Evolutionary conservation across 2,888 invertebrate genomes (phyloP), one percentile per base, ranked within the genome.

Genomic region (Sphaerophoria rueppellii): DNA sequence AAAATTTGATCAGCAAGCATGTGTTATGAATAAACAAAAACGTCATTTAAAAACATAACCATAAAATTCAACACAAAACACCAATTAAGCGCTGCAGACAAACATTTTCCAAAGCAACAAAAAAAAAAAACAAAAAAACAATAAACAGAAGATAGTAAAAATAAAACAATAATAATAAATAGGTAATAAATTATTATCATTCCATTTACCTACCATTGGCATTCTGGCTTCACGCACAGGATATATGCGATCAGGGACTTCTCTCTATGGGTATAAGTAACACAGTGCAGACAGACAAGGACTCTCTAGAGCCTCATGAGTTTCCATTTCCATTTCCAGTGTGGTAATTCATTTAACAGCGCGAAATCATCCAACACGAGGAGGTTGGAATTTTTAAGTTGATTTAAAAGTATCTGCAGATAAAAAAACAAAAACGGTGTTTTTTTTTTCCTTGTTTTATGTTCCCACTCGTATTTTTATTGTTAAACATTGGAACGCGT

Each of bases 111-210:
- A 43, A 35, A 58, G 43, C 67, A 40, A 65, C 67, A 34, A 57
- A 46, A 11, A 60, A 60, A 9, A 24, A 34, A 24, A 24, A 52
- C n/a, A 6, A 48, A 78, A 55, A 55, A 82, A 34, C 43, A 70
- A 54, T 16, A 40, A 37, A 24, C 16, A 43, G 40, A 6, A 58
- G 50, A n/a, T 37, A 48, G 54, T 6, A 58, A 24, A 24, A 24
- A 24, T 24, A 65, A 65, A 54, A 57, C 60, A 63, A 58, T 81
- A 73, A 77, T 85, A 85, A 85, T 85, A 73, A 85, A 81, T 85
- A 77, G 76, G 81, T 85, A 81, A 85, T 81, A 76, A 76, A 85
- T 81, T 81, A 85, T 70, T 85, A 85, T 85, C 76, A 81, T 85
- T 85, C 76, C 76, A 72, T 81, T 81, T 73, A 81, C 80, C 70